Percentiles rank a stretch among this genome's conserved stretches.
phyloP scores from a whole-genome alignment of 2,797 vertebrate genomes.

The Enteromius mattozi region DNA sequence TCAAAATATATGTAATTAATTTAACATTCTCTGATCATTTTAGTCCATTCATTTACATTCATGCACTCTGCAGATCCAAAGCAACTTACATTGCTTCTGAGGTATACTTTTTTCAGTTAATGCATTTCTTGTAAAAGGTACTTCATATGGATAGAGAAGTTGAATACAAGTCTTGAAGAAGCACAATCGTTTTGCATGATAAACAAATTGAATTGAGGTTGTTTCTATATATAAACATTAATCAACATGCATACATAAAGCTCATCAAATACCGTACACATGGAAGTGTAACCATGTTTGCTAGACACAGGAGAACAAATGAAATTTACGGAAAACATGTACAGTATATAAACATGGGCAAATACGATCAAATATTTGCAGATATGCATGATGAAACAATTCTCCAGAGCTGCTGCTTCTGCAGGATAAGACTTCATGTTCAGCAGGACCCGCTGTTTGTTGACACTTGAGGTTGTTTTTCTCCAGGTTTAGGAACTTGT shows the following conservation, averaged over 20 bases:
- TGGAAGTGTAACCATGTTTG: neutral
- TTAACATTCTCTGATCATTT: neutral
- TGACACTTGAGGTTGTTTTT: constrained; percentile 21
- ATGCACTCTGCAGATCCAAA: neutral
- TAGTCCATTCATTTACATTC: neutral
- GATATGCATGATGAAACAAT: neutral
- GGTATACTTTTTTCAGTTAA: neutral
- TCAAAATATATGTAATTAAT: neutral
- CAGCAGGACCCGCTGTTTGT: constrained; percentile 27
- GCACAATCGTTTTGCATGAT: neutral
- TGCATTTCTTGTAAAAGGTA: neutral
- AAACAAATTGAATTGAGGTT: neutral
- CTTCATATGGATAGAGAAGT: neutral
- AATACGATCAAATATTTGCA: neutral
- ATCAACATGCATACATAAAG: neutral
- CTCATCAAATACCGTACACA: neutral
- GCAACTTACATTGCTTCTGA: neutral
- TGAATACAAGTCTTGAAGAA: neutral
- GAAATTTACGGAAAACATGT: neutral
- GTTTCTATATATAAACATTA: neutral
- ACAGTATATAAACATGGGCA: neutral
- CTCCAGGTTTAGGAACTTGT: constrained; percentile 34
- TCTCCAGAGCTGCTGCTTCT: neutral
- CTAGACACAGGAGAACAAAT: neutral
- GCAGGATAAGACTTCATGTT: neutral